phyloP scores from a whole-genome alignment of 2,888 invertebrate species.

The Limnephilus auricula region DNA sequence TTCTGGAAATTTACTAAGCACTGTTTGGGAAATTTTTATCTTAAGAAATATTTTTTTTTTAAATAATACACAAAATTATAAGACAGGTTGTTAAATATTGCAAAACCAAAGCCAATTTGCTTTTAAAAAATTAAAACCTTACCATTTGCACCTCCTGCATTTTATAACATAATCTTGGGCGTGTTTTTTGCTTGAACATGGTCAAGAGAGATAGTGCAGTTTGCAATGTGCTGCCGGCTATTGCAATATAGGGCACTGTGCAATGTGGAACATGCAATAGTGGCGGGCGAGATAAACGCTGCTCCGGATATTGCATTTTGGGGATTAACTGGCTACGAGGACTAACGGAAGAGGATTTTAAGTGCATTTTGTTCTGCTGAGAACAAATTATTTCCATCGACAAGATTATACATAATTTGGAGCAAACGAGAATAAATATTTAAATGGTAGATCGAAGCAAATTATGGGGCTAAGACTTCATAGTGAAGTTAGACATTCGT shows the following conservation, averaged over 20 bases:
- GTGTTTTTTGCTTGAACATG: slow-evolving; percentile 11
- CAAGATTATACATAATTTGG: slow-evolving; percentile 5
- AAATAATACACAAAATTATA: neutral
- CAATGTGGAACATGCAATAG: neutral
- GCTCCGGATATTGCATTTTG: slow-evolving; percentile 60
- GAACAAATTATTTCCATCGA: slow-evolving; percentile 29
- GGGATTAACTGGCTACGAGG: slow-evolving; percentile 51
- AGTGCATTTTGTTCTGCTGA: slow-evolving; percentile 10
- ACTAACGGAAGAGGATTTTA: slow-evolving; percentile 5
- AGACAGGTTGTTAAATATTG: neutral
- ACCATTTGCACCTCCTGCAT: neutral
- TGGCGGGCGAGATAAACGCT: slow-evolving; percentile 47
- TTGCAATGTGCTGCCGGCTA: slow-evolving; percentile 12
- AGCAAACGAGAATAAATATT: neutral
- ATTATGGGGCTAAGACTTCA: neutral
- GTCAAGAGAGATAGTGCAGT: slow-evolving; percentile 36
- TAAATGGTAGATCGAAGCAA: neutral
- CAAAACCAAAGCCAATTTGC: neutral
- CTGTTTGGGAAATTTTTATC: no score
- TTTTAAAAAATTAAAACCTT: neutral
- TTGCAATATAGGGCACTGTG: neutral
- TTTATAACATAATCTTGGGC: neutral
- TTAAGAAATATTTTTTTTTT: no score
- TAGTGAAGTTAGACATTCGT: neutral
- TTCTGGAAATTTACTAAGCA: no score